A percentile compares a stretch with the other conserved stretches of the same genome.
These are phyloP conservation scores for Apogon talboti DNA, from an alignment of 2,797 vertebrate species.

Conservation along the genomic window DNA sequence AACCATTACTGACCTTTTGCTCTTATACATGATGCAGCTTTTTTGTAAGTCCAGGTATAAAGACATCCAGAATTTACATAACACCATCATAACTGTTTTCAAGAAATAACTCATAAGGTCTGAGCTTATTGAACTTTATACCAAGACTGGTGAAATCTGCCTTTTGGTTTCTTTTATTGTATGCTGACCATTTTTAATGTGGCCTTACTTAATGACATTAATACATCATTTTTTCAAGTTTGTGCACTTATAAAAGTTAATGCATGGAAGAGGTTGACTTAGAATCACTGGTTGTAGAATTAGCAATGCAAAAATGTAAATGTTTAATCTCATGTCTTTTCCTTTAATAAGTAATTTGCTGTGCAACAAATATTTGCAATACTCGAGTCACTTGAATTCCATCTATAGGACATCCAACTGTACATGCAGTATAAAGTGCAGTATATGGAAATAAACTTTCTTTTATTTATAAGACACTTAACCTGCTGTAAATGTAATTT, in stretches of 20 bases:
- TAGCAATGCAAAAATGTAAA: conserved; percentile 36
- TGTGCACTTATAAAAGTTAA: conserved; percentile 31
- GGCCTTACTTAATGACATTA: too few relatives aligned
- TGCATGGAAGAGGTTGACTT: conserved; percentile 56
- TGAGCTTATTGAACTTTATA: too few relatives aligned
- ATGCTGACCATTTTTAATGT: background rate
- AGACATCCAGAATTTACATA: too few relatives aligned
- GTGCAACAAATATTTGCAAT: conserved; percentile 31
- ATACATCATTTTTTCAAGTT: background rate
- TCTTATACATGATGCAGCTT: too few relatives aligned
- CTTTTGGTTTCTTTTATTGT: conserved; percentile 19
- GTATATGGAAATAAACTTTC: conserved; percentile 50
- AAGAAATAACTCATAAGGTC: too few relatives aligned
- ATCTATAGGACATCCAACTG: conserved; percentile 22
- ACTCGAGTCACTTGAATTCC: conserved; percentile 41
- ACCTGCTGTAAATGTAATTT: conserved; percentile 37
- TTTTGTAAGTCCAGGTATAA: too few relatives aligned
- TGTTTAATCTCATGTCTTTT: conserved; percentile 1
- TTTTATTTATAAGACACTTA: conserved; percentile 74
- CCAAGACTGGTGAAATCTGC: conserved; percentile 9
- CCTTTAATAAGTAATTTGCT: conserved; percentile 27
- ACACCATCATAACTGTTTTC: too few relatives aligned
- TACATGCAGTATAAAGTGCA: conserved; percentile 38
- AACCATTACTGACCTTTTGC: too few relatives aligned
- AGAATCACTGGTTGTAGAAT: conserved; percentile 23